phyloP scores from a whole-genome alignment of 2,888 invertebrate genomes.

The Drosophila algonquin region DNA sequence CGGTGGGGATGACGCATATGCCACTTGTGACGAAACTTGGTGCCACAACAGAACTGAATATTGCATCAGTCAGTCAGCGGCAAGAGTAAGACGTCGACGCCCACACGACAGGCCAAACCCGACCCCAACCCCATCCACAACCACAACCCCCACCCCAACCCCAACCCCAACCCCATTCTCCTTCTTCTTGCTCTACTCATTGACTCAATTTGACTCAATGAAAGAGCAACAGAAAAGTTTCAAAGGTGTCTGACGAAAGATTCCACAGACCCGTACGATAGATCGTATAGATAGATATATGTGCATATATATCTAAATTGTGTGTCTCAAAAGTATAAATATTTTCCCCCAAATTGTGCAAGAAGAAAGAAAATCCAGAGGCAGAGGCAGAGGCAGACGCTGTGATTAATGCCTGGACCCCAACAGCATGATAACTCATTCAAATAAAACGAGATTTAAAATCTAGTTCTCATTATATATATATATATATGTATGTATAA shows the following conservation, averaged over 20 bases:
- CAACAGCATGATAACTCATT: too few species aligned
- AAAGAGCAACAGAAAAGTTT: neutral
- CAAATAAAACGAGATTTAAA: neutral
- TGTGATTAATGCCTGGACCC: too few species aligned
- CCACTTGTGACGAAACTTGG: constrained; percentile 30
- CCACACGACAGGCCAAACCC: constrained; percentile 11
- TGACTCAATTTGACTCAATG: neutral
- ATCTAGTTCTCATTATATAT: neutral
- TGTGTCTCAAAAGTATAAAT: constrained; percentile 11
- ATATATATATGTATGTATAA: neutral
- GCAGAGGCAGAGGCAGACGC: neutral
- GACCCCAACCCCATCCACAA: too few species aligned
- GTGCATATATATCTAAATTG: constrained; percentile 12
- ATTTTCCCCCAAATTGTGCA: constrained; percentile 30
- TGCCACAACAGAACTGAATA: neutral
- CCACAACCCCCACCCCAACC: too few species aligned
- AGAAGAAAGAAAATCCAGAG: constrained; percentile 17
- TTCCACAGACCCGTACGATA: neutral
- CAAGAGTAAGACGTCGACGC: constrained; percentile 3
- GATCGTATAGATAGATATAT: constrained; percentile 14
- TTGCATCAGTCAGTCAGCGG: constrained; percentile 4
- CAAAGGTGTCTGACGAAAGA: constrained; percentile 39
- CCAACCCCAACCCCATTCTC: too few species aligned
- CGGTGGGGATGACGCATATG: constrained; percentile 25
- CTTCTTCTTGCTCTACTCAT: too few species aligned